phyloP scores from a whole-genome alignment of 2,888 invertebrate genomes.

The Apamea epomidion region DNA sequence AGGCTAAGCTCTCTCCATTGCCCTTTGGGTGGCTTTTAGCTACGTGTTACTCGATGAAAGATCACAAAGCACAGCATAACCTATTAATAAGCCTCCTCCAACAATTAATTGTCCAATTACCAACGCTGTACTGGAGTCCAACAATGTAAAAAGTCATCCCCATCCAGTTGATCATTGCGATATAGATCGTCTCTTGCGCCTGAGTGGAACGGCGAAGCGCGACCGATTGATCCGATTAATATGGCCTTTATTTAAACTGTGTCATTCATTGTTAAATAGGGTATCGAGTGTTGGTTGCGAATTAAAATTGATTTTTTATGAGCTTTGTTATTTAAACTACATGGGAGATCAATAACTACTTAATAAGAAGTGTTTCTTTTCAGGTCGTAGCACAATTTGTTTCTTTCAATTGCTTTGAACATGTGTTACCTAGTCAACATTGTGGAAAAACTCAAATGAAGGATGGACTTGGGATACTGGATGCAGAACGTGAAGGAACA shows the following conservation, averaged over 20 bases:
- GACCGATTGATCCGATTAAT: constrained; percentile 63
- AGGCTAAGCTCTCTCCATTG: no score
- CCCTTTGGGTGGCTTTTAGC: no score
- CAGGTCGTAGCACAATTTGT: neutral
- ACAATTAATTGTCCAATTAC: constrained; percentile 45
- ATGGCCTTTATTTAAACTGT: constrained; percentile 64
- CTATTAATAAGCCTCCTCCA: neutral
- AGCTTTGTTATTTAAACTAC: constrained; percentile 11
- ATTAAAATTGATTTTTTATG: constrained; percentile 54
- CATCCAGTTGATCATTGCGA: constrained; percentile 51
- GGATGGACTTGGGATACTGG: neutral
- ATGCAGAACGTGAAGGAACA: no score
- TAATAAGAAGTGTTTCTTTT: neutral
- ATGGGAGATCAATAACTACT: constrained; percentile 15
- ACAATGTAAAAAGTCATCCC: constrained; percentile 49
- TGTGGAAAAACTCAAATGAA: neutral
- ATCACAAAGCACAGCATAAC: neutral
- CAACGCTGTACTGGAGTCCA: constrained; percentile 28
- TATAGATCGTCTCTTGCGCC: constrained; percentile 62
- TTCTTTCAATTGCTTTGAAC: neutral
- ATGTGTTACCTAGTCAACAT: neutral
- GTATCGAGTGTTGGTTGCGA: constrained; percentile 38
- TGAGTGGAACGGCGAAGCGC: constrained; percentile 44
- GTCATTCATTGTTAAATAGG: constrained; percentile 60
- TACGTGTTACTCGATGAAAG: neutral